Evolutionary conservation across 2,888 invertebrate species (phyloP).

Genomic region (Eilema depressum): DNA sequence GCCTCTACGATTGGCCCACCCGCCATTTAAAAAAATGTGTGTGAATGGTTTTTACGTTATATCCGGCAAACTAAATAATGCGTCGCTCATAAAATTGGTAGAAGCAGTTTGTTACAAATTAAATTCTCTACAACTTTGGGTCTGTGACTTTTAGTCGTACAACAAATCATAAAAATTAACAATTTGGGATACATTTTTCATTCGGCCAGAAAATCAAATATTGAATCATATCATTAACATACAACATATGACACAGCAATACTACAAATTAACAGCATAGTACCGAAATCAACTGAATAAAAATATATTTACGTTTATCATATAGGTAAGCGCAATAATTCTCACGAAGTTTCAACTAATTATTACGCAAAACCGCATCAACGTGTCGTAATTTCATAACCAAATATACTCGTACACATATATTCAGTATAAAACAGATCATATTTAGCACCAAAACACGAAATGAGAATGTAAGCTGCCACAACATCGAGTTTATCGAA

Average conservation of each 20-base stretch:
- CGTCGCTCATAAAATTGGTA: no score
- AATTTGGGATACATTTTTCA: no score
- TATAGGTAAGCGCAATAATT: background rate
- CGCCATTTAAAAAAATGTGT: no score
- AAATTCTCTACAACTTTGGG: no score
- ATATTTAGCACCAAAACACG: conserved; percentile 26
- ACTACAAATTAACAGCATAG: conserved; percentile 5
- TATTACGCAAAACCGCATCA: conserved; percentile 8
- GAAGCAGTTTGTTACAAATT: no score
- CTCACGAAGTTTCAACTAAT: conserved; percentile 1
- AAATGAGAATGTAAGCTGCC: conserved; percentile 42
- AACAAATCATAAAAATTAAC: no score
- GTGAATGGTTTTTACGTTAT: no score
- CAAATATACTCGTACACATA: conserved; percentile 13
- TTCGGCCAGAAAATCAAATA: no score
- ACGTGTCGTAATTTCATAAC: conserved; percentile 13
- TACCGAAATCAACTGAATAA: conserved; percentile 1
- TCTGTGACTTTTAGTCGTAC: no score
- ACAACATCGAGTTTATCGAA: conserved; percentile 44
- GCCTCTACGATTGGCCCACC: no score
- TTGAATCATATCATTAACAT: no score
- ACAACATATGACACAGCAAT: background rate
- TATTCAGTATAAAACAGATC: conserved; percentile 19
- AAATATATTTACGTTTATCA: background rate
- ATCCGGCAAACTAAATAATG: no score